These are phyloP conservation scores for Aphaenogaster ashmeadi DNA, from an alignment of 1,140 invertebrate genomes.

Conservation along the genomic window DNA sequence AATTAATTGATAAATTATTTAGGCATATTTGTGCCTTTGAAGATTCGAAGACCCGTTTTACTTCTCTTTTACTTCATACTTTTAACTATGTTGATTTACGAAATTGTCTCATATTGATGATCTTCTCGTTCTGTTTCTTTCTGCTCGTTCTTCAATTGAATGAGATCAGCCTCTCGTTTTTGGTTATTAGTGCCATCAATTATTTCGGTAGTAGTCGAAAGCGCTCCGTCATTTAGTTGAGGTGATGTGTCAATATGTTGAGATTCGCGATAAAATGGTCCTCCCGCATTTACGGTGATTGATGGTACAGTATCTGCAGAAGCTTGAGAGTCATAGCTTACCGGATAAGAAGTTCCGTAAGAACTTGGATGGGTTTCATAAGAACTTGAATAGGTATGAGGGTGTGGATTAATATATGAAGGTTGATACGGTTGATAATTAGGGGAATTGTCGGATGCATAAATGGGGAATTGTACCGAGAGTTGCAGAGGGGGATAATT, in stretches of 20 bases:
- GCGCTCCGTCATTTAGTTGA: not conserved
- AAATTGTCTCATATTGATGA: not conserved
- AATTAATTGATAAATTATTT: constrained; percentile 30
- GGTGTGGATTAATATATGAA: not conserved
- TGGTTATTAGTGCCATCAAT: not conserved
- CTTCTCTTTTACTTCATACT: not conserved
- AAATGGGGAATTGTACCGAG: not conserved
- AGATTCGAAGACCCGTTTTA: not conserved
- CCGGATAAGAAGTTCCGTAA: not conserved
- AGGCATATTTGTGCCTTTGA: not conserved
- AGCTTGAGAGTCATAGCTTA: not conserved
- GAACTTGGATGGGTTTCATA: not conserved
- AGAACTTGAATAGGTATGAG: not conserved
- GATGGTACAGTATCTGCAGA: not conserved
- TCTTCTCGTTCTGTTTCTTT: not conserved
- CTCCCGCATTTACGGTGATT: constrained; percentile 17
- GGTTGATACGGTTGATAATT: not conserved
- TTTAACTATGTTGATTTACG: not conserved
- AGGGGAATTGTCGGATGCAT: not conserved
- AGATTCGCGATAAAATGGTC: constrained; percentile 31
- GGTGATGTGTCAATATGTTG: not conserved
- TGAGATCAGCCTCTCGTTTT: not conserved
- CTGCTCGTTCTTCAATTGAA: not conserved
- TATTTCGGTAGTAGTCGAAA: not conserved
- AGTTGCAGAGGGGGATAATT: not conserved